Conservation (phyloP, 2,797 vertebrate species). For the Aldrovandia affinis region DNA sequence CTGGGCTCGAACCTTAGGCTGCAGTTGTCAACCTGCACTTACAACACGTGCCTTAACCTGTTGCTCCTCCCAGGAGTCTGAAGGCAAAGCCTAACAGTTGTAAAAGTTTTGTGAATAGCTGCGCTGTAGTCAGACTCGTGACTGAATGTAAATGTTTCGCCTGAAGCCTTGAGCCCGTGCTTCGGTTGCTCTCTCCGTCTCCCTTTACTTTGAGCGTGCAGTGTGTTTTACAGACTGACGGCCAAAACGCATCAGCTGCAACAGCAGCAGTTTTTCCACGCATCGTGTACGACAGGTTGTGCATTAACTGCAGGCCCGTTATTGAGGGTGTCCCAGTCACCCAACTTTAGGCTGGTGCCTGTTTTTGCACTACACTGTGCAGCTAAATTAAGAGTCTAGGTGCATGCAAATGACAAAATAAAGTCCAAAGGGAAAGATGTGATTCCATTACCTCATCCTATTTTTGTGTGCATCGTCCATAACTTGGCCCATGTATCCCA, state of each 20-base stretch:
- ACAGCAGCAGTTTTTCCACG: not conserved
- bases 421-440: not conserved
- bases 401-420: not conserved
- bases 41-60: too few relatives aligned
- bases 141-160: not conserved
- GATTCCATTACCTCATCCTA: not conserved
- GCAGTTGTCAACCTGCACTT: too few relatives aligned
- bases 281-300: not conserved
- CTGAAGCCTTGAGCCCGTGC: not conserved
- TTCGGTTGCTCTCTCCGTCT: not conserved
- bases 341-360: not conserved
- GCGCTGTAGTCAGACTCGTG: not conserved
- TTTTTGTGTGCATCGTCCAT: not conserved
- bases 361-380: not conserved
- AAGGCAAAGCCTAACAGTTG: too few relatives aligned
- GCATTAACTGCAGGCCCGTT: not conserved
- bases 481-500: not conserved
- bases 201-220: not conserved
- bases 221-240: not conserved
- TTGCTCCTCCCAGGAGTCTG: too few relatives aligned
- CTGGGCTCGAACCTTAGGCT: too few relatives aligned
- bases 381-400: not conserved
- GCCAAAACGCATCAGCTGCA: not conserved
- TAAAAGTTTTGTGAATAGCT: not conserved
- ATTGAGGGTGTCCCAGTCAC: not conserved